Conservation (phyloP, 2,797 vertebrate genomes). For the Sebastes hopkinsi region DNA sequence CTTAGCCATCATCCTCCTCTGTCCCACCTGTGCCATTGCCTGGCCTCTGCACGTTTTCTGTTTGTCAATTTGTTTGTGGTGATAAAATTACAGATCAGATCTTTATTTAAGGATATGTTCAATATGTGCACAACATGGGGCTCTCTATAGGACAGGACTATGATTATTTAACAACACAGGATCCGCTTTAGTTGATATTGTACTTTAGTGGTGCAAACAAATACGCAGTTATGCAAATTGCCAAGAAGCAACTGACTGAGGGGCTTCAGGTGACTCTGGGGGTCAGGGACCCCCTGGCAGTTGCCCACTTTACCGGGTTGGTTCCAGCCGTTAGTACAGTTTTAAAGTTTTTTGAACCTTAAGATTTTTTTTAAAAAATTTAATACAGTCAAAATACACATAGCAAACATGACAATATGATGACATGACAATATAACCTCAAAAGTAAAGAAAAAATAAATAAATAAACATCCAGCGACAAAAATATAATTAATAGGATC, state of each 20-base stretch:
- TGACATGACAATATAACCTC: no score
- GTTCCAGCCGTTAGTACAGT: background rate
- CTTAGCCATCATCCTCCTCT: no score
- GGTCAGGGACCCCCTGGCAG: background rate
- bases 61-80: background rate
- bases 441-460: no score
- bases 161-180: background rate
- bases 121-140: no score
- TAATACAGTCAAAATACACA: no score
- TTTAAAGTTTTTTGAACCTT: background rate
- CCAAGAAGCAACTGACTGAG: background rate
- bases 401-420: rapidly evolving
- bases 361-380: no score
- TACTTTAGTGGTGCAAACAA: background rate
- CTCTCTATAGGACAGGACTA: background rate
- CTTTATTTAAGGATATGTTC: background rate
- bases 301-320: background rate
- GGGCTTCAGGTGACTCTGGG: background rate
- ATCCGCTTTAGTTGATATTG: background rate
- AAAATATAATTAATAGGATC: no score
- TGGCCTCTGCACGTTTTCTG: background rate
- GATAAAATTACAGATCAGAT: background rate
- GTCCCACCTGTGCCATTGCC: background rate
- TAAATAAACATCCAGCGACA: no score
- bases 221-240: background rate